A percentile compares a stretch with the other conserved stretches of the same genome.
Conservation (phyloP, 2,113 vertebrate genomes). For the Haemorhous mexicanus region DNA sequence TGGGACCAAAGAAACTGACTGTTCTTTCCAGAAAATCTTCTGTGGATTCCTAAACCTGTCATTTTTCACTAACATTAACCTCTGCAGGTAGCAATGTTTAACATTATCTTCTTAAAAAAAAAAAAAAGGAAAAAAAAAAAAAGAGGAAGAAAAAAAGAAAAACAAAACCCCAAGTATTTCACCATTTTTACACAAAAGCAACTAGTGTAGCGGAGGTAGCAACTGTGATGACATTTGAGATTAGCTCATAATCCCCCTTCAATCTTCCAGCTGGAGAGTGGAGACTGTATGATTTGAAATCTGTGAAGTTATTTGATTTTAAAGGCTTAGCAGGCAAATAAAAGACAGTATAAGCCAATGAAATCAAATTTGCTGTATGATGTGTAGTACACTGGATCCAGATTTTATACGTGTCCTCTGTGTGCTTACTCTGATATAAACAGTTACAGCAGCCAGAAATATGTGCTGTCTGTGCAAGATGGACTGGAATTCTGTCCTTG, state of each 20-base stretch:
- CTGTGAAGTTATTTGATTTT: slow-evolving; percentile 8
- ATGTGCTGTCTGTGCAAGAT: slow-evolving; percentile 21
- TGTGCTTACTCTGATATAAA: neutral
- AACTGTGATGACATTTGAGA: slow-evolving; percentile 31
- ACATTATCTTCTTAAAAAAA: neutral
- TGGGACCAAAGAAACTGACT: neutral
- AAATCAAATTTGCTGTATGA: neutral
- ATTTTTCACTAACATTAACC: neutral
- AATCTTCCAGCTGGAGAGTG: neutral
- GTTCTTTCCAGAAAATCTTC: neutral
- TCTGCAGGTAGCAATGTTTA: neutral
- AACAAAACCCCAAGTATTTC: neutral
- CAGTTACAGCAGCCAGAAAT: slow-evolving; percentile 38
- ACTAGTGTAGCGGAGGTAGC: neutral
- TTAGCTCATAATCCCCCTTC: neutral
- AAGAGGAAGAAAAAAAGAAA: no score
- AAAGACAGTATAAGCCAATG: neutral
- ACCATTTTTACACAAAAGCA: neutral
- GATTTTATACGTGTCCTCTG: neutral
- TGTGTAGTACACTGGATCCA: neutral
- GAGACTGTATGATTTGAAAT: slow-evolving; percentile 15
- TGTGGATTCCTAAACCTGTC: neutral
- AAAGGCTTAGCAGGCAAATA: slow-evolving; percentile 15
- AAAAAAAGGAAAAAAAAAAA: neutral
- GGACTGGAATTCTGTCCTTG: slow-evolving; percentile 3